Conservation (phyloP, 2,113 vertebrate species). For the Triplophysa tibetana region DNA sequence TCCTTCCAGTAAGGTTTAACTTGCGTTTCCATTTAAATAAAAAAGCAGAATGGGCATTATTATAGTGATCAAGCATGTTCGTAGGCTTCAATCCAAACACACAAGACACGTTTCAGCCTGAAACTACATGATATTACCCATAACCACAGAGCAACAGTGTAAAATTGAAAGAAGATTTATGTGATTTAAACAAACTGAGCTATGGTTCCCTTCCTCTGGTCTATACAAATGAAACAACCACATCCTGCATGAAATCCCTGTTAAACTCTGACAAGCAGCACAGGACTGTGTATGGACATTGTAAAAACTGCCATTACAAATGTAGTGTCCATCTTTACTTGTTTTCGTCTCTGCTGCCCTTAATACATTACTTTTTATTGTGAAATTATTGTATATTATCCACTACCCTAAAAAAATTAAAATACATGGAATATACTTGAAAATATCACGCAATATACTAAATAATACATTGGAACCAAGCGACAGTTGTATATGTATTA, state of each 20-base stretch:
- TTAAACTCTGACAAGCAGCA: background rate
- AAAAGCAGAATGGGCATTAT: background rate
- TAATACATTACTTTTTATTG: background rate
- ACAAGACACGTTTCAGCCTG: background rate
- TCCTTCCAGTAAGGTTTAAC: background rate
- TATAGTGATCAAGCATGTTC: background rate
- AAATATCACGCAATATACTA: no score
- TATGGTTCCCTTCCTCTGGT: background rate
- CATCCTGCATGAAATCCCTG: slow-evolving; percentile 7
- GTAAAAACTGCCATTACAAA: background rate
- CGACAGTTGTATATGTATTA: no score
- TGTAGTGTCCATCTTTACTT: background rate
- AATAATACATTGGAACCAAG: no score
- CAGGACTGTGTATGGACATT: slow-evolving; percentile 9
- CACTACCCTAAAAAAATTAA: no score
- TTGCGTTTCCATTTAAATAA: background rate
- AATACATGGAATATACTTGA: no score
- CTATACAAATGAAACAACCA: slow-evolving; percentile 22
- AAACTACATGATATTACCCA: background rate
- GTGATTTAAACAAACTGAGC: background rate
- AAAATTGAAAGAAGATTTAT: background rate
- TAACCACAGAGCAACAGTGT: background rate
- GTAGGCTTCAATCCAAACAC: background rate
- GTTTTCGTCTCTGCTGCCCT: background rate
- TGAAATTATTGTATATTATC: no score